Evolutionary conservation across 2,113 vertebrate genomes (phyloP), one percentile per base, ranked within the genome.

Genomic region (Carollia perspicillata): DNA sequence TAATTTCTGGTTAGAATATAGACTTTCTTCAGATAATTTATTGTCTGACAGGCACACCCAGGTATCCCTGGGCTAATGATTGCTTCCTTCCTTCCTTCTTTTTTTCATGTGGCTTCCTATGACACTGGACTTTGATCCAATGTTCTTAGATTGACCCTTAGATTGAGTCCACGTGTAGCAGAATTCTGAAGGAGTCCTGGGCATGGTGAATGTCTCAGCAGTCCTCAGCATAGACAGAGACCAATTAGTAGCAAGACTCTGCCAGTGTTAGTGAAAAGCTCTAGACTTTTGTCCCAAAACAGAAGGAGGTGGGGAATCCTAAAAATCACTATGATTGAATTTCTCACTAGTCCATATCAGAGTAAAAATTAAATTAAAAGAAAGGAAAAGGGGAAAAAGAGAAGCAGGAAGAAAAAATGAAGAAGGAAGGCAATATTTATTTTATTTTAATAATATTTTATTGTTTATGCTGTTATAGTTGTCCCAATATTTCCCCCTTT

Each of bases 301-400:
- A 80, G 58, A 92, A 81, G 60, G 17, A 65, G 2, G 18, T 53
- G 2, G 40, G 20, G 37, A 68, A 90, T 68, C 30, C 20, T 22
- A 58, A 66, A 55, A 81, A 87, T 65, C 2, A 0, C 16, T 96
- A n/a, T 89, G 14, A 63, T 0, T 33, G 16, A 95, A 63, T 88
- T 83, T 89, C 49, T 44, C 44, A 89, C 35, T 0, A 71, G 84
- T 86, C 65, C 30, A n/a, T 42, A 86, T 42, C 40, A 86, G 16
- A 79, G 37, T 74, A 1, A 87, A 93, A 94, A 84, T 87, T 92
- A 84, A 92, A 42, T 26, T 81, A n/a, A 68, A 85, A 84, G 75
- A 68, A 78, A 66, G 58, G 16, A 75, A 83, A 89, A 60, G 0
- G 0, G 5, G 42, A 49, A 58, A 53, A 37, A n/a, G 49, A 63